A percentile compares a stretch with the other conserved stretches of the same genome.
Evolutionary conservation across 2,113 vertebrate genomes (phyloP).

Genomic region (Oncorhynchus clarkii): DNA sequence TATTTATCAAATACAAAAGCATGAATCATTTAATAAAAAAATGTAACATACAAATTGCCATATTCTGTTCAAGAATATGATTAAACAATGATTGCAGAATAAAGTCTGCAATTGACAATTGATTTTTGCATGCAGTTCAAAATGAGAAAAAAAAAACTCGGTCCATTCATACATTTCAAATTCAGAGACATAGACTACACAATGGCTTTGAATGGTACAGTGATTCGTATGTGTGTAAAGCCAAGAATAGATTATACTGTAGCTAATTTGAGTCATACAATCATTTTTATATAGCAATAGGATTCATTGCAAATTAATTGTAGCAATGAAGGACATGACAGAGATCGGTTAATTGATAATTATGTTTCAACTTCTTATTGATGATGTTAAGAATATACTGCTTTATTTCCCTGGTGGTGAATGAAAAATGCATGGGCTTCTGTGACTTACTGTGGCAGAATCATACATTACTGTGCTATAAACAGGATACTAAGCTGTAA

Average conservation of each 20-base stretch:
- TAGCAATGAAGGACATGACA: not conserved
- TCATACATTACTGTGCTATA: not conserved
- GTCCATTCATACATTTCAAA: not conserved
- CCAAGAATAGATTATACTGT: not conserved
- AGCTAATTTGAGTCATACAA: not conserved
- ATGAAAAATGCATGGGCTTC: not conserved
- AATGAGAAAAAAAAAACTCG: not conserved
- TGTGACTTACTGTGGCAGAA: not conserved
- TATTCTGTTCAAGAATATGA: not conserved
- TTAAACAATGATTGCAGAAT: not conserved
- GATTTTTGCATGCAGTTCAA: not conserved
- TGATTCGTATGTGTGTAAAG: not conserved
- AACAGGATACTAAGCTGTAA: no score
- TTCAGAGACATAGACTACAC: not conserved
- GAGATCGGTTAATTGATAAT: constrained; percentile 3
- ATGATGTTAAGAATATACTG: not conserved
- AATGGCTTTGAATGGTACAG: not conserved
- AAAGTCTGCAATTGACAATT: not conserved
- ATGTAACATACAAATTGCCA: not conserved
- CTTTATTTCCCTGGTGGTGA: not conserved
- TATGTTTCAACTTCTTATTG: not conserved
- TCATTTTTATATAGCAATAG: not conserved
- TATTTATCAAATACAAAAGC: not conserved
- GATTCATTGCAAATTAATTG: not conserved
- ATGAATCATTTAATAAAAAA: not conserved